A percentile compares a stretch with the other conserved stretches of the same genome.
Evolutionary conservation across 1,140 invertebrate species (phyloP).

Genomic region (Tetragonula clypearis): DNA sequence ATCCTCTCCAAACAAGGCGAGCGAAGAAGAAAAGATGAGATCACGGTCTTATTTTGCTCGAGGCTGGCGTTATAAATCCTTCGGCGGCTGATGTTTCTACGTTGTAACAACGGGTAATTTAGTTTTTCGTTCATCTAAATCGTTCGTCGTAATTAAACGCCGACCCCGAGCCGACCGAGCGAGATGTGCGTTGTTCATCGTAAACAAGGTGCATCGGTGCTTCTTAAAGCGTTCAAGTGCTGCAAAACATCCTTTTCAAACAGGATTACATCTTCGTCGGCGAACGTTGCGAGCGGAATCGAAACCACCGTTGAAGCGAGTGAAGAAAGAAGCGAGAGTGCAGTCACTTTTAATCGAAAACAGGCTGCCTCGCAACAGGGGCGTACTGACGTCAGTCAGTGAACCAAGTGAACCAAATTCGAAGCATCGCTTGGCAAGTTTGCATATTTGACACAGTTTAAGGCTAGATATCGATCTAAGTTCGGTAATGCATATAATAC

Average conservation of each 20-base stretch:
- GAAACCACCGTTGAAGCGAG: neutral
- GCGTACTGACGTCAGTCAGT: neutral
- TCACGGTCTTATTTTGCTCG: neutral
- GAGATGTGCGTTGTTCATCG: neutral
- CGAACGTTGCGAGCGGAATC: neutral
- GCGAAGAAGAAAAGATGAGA: neutral
- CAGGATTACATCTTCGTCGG: neutral
- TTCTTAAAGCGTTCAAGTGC: neutral
- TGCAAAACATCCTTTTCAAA: neutral
- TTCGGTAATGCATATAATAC: neutral
- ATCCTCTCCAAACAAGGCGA: neutral
- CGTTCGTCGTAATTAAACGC: neutral
- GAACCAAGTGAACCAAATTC: conserved; percentile 1
- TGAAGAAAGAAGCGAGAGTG: neutral
- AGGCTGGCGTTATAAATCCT: neutral
- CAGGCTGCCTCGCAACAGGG: neutral
- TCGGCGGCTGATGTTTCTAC: neutral
- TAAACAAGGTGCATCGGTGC: neutral
- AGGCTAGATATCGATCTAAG: neutral
- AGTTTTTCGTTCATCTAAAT: neutral
- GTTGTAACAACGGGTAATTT: neutral
- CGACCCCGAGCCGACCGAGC: neutral
- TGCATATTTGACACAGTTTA: neutral
- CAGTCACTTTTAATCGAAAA: neutral
- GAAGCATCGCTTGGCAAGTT: neutral